Base-by-base conservation (phyloP, 1,140 invertebrate genomes). In the Trichonephila clavipes region DNA sequence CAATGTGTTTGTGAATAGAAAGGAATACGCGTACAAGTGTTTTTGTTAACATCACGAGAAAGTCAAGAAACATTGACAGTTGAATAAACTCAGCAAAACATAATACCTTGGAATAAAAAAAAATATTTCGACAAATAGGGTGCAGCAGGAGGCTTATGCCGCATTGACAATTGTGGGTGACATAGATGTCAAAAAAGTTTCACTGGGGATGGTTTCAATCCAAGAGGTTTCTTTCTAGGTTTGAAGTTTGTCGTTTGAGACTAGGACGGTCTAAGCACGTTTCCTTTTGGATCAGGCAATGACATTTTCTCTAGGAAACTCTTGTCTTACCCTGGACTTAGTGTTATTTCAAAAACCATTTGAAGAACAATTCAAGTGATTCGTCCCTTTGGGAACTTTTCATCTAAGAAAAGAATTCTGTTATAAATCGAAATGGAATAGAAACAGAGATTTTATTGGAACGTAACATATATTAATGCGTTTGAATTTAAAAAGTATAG, bases 161-260 rank as follows among this genome's bases (percentile, higher is more conserved):
- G 81, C 85, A 58, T 62, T 93, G 92, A 93, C 92, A 88, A 93
- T 93, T 93, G 92, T 61, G 85, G 85, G 82, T 88, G 92, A 93
- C 92, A 93, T n/a, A 88, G 66, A 72, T 81, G 92, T 93, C 92
- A 93, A 87, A 88, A 93, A 93, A 51, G 66, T 93, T 93, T 93
- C 92, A 59, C 24, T n/a, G 81, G 82, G 59, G 85, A 77, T 40
- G 64, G 51, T 93, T 88, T 81, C 92, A 88, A 87, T 88, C 85
- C 85, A 28, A 77, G n/a, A 62, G 91, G 85, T 81, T 81, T 88
- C 92, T 93, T 88, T 77, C 86, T 51, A 19, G 59, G 44, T 85
- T 88, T 93, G 51, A 77, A 93, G 64, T 93, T 87, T 93, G 81
- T 92, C 59, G 40, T 86, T 21, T 58, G 34, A 34, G 19, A 69